Evolutionary conservation across 1,140 invertebrate species (phyloP).

Genomic region (Penaeus indicus): DNA sequence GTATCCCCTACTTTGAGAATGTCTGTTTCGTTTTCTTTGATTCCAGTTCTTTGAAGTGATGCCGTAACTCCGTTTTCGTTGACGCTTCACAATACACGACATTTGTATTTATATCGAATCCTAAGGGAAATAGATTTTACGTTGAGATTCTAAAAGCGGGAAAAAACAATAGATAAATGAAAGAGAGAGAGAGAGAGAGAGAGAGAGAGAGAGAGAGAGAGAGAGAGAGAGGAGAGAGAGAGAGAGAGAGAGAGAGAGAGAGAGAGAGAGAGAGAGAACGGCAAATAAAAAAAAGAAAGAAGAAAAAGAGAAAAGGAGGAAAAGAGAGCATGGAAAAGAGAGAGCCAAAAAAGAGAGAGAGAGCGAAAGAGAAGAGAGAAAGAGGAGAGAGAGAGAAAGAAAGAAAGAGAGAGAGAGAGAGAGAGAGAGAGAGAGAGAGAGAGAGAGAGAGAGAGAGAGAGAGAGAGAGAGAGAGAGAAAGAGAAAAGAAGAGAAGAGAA

Average conservation of each 20-base stretch:
- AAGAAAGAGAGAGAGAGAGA: background rate
- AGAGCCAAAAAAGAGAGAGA: background rate
- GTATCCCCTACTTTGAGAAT: no score
- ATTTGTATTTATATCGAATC: no score
- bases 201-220: background rate
- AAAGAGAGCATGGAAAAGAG: no score
- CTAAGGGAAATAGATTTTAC: background rate
- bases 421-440: background rate
- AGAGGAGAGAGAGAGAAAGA: background rate
- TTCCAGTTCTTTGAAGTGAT: no score
- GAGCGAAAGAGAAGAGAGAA: background rate
- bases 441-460: background rate
- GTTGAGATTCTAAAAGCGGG: background rate
- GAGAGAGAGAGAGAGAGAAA: no score
- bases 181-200: slow-evolving; percentile 30
- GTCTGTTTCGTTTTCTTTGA: no score
- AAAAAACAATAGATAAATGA: background rate
- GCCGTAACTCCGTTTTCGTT: no score
- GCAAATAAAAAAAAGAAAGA: background rate
- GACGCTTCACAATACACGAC: no score
- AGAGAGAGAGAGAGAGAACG: no score
- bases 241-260: background rate
- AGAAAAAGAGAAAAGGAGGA: no score
- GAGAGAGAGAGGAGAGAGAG: background rate
- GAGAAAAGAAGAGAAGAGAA: no score